phyloP scores from a whole-genome alignment of 2,888 invertebrate species.

The Noctua janthe region DNA sequence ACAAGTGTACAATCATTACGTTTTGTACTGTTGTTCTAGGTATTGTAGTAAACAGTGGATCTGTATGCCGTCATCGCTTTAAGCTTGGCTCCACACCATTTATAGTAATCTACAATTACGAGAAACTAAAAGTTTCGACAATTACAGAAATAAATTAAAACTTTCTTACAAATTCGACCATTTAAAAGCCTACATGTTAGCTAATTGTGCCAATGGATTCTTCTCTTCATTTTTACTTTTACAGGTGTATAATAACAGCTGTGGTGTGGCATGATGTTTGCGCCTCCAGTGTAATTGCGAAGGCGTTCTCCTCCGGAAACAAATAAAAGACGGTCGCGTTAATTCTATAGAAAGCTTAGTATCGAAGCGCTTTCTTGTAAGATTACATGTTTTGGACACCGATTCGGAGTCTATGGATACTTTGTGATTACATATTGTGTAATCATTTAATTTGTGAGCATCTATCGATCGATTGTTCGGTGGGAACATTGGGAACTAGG shows the following conservation, averaged over 20 bases:
- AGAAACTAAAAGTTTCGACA: conserved; percentile 33
- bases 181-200: conserved; percentile 30
- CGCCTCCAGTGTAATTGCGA: conserved; percentile 59
- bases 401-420: conserved; percentile 40
- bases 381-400: conserved; percentile 62
- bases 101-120: conserved; percentile 21
- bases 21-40: conserved; percentile 30
- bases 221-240: conserved; percentile 22
- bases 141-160: conserved; percentile 22
- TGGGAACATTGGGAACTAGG: conserved; percentile 32
- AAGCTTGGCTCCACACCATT: conserved; percentile 32
- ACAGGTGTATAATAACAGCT: conserved; percentile 28
- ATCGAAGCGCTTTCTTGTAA: conserved; percentile 58
- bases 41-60: conserved; percentile 17
- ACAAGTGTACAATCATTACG: conserved; percentile 4
- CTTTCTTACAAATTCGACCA: conserved; percentile 21
- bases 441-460: conserved; percentile 62
- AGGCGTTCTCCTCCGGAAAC: conserved; percentile 58
- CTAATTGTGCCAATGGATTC: conserved; percentile 24
- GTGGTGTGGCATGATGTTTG: conserved; percentile 45
- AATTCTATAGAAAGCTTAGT: conserved; percentile 66
- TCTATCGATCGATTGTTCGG: conserved; percentile 26
- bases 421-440: conserved; percentile 49
- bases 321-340: conserved; percentile 65
- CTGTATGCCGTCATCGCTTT: conserved; percentile 18